phyloP scores from a whole-genome alignment of 2,888 invertebrate genomes.

The Ochropleura plecta region DNA sequence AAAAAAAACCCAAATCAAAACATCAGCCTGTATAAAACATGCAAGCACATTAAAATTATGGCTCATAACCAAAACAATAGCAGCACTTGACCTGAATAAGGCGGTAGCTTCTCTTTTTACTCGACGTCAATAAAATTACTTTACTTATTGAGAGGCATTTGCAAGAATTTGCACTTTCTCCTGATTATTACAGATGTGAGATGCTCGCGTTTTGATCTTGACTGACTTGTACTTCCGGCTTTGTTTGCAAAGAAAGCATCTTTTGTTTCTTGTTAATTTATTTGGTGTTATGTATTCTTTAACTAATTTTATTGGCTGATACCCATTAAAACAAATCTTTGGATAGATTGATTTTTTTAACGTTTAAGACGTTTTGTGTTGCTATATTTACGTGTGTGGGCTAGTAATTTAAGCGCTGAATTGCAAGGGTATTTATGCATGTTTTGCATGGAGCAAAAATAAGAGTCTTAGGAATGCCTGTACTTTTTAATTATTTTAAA shows the following conservation, averaged over 20 bases:
- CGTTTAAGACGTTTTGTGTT: no score
- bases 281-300: neutral
- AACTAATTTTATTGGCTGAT: neutral
- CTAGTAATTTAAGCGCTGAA: no score
- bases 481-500: no score
- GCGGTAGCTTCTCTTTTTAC: conserved; percentile 46
- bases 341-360: no score
- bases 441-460: no score
- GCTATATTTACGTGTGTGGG: no score
- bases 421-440: no score
- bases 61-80: conserved; percentile 50
- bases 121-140: conserved; percentile 54
- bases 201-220: conserved; percentile 27
- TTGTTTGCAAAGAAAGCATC: neutral
- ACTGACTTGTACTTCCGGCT: neutral
- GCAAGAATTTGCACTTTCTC: conserved; percentile 60
- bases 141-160: conserved; percentile 57
- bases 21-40: conserved; percentile 16
- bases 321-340: no score
- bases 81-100: conserved; percentile 48
- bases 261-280: neutral
- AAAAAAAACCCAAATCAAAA: neutral
- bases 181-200: conserved; percentile 39
- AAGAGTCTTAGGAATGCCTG: no score
- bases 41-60: conserved; percentile 26